Evolutionary conservation across 2,113 vertebrate species (phyloP).

Genomic region (Clarias magur): DNA sequence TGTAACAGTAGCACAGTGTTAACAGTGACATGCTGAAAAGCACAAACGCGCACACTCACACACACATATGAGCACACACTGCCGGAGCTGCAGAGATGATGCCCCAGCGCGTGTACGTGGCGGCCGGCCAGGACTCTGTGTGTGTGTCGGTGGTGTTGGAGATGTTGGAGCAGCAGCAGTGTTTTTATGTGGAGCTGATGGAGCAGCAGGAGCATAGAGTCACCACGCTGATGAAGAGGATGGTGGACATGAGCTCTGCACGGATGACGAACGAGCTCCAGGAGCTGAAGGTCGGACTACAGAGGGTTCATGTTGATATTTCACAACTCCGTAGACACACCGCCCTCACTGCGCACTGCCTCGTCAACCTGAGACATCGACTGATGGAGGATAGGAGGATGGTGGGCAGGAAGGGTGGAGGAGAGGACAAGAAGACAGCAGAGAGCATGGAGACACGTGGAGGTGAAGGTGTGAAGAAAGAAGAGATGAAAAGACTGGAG

Average conservation of each 20-base stretch:
- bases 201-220: slow-evolving; percentile 72
- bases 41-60: background rate
- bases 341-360: slow-evolving; percentile 55
- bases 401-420: slow-evolving; percentile 35
- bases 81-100: slow-evolving; percentile 55
- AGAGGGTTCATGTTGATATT: slow-evolving; percentile 61
- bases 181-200: slow-evolving; percentile 67
- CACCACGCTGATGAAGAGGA: slow-evolving; percentile 68
- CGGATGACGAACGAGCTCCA: slow-evolving; percentile 69
- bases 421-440: slow-evolving; percentile 55
- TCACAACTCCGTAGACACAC: slow-evolving; percentile 61
- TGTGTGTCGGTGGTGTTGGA: slow-evolving; percentile 65
- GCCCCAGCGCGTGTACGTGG: slow-evolving; percentile 60
- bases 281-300: slow-evolving; percentile 64
- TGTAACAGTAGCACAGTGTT: slow-evolving; percentile 1
- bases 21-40: slow-evolving; percentile 24
- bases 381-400: slow-evolving; percentile 59
- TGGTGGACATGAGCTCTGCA: slow-evolving; percentile 61
- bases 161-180: slow-evolving; percentile 71
- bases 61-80: background rate
- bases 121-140: slow-evolving; percentile 62
- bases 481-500: slow-evolving; percentile 43
- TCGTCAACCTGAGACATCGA: slow-evolving; percentile 64
- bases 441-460: background rate
- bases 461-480: slow-evolving; percentile 47